These are phyloP conservation scores for Diorhabda elongata DNA, from an alignment of 1,140 invertebrate species.

Conservation along the genomic window DNA sequence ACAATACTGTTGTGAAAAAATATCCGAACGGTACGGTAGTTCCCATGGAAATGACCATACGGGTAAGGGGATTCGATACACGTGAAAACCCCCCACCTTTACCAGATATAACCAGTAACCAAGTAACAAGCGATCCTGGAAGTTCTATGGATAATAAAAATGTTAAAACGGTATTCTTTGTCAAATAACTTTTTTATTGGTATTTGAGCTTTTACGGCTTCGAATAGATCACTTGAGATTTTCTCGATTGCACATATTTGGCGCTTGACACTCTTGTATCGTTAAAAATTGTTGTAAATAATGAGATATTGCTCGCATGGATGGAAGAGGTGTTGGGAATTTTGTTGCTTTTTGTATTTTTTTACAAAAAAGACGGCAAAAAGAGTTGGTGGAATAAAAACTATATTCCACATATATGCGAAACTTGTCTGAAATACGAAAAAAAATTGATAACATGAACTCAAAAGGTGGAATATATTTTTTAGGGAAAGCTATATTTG, in stretches of 20 bases:
- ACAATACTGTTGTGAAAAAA: conserved; percentile 67
- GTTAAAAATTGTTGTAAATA: conserved; percentile 17
- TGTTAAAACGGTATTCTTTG: conserved; percentile 42
- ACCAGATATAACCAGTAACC: conserved; percentile 48
- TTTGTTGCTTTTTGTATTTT: too few species aligned
- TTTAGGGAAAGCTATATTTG: too few species aligned
- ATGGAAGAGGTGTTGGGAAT: not conserved
- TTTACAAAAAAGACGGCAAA: too few species aligned
- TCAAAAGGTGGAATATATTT: too few species aligned
- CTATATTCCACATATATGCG: too few species aligned
- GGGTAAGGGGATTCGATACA: conserved; percentile 48
- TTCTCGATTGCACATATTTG: not conserved
- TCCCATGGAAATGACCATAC: conserved; percentile 54
- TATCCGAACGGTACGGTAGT: conserved; percentile 70
- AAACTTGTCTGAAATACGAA: too few species aligned
- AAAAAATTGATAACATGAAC: too few species aligned
- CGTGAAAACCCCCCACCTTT: conserved; percentile 43
- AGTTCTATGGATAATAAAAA: conserved; percentile 33
- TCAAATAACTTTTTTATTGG: conserved; percentile 41
- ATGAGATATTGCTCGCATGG: not conserved
- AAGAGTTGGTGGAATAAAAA: too few species aligned
- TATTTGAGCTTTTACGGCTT: conserved; percentile 16
- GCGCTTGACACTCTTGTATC: conserved; percentile 13
- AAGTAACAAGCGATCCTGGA: conserved; percentile 42
- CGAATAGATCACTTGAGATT: conserved; percentile 23